Percentiles rank a stretch among this genome's conserved stretches.
Evolutionary conservation across 1,140 invertebrate species (phyloP).

Genomic region (Teleopsis dalmanni): DNA sequence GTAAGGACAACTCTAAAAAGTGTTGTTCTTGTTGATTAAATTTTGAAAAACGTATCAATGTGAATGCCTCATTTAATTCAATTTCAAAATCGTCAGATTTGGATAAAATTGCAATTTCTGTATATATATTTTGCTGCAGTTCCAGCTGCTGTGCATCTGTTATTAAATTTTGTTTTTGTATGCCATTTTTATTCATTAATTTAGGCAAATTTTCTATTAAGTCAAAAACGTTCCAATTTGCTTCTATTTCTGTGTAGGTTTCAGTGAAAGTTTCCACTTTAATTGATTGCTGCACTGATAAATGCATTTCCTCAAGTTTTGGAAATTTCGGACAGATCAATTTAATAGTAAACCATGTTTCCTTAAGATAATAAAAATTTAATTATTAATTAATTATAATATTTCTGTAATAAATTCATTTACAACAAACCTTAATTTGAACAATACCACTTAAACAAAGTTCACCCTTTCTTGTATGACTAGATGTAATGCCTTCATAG

Average conservation of each 20-base stretch:
- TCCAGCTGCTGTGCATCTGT: too few relatives aligned
- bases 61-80: slow-evolving; percentile 18
- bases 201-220: slow-evolving; percentile 5
- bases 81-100: slow-evolving; percentile 22
- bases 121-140: slow-evolving; percentile 18
- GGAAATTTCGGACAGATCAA: slow-evolving; percentile 7
- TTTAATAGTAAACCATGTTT: slow-evolving; percentile 8
- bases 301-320: not conserved
- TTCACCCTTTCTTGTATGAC: too few relatives aligned
- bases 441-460: not conserved
- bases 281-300: not conserved
- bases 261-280: not conserved
- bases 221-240: slow-evolving; percentile 2
- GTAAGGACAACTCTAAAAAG: slow-evolving; percentile 28
- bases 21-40: slow-evolving; percentile 25
- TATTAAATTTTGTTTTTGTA: not conserved
- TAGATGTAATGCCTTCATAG: not conserved
- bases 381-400: not conserved
- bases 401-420: not conserved
- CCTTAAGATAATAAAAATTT: slow-evolving; percentile 2
- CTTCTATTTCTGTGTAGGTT: not conserved
- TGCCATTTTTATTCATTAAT: not conserved
- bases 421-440: not conserved
- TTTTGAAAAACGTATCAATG: slow-evolving; percentile 20
- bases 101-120: slow-evolving; percentile 23